Percentiles rank a stretch among this genome's conserved stretches.
These are phyloP conservation scores for Alauda arvensis DNA, from an alignment of 2,797 vertebrate genomes.

Conservation along the genomic window DNA sequence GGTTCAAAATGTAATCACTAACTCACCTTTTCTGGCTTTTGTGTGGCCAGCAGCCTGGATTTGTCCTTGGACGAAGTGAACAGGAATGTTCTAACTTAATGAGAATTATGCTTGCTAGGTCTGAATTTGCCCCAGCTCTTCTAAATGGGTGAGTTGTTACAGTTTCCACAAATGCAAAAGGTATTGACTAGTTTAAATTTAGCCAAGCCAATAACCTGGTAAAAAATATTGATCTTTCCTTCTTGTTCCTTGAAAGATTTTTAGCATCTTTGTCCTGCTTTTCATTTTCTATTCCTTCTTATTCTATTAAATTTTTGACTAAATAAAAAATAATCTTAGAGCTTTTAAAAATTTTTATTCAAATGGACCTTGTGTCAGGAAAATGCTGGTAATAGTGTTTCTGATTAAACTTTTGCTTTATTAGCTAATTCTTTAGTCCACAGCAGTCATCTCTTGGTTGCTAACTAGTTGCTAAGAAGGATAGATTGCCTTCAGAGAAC, in stretches of 20 bases:
- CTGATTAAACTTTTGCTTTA: conserved; percentile 34
- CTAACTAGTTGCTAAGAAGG: conserved; percentile 39
- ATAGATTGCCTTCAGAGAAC: conserved; percentile 23
- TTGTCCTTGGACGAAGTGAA: neutral
- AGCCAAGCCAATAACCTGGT: conserved; percentile 5
- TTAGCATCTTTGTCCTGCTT: neutral
- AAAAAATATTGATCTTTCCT: neutral
- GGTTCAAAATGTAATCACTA: neutral
- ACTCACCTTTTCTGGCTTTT: neutral
- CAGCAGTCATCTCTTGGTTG: conserved; percentile 23
- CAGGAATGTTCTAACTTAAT: neutral
- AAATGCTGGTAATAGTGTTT: conserved; percentile 17
- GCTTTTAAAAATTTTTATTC: neutral
- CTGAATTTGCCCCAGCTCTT: neutral
- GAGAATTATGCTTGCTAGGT: neutral
- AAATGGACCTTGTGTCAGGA: neutral
- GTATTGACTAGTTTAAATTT: neutral
- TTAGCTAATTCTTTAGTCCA: conserved; percentile 48
- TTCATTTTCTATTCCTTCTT: neutral
- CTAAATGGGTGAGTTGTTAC: neutral
- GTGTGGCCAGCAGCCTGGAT: neutral
- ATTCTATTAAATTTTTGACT: conserved; percentile 27
- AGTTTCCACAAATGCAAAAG: neutral
- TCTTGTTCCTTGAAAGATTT: conserved; percentile 25
- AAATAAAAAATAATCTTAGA: neutral